Percentiles rank a stretch among this genome's conserved stretches.
Evolutionary conservation across 2,113 vertebrate species (phyloP).

Genomic region (Catharus bicknelli): DNA sequence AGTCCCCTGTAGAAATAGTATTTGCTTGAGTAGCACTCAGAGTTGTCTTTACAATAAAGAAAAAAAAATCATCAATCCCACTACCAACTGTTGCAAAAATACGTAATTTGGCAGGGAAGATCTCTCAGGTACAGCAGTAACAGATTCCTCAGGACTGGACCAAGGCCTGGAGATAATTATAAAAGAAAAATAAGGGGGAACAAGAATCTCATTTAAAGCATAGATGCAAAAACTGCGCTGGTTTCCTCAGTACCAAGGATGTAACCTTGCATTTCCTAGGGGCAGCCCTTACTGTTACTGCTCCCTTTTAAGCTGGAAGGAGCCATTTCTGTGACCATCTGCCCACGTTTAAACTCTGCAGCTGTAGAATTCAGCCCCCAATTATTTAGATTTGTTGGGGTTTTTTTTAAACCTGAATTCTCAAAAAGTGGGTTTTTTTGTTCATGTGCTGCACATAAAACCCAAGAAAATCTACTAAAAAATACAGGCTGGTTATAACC

Average conservation of each 20-base stretch:
- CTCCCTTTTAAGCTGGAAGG: not conserved
- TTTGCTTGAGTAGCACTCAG: not conserved
- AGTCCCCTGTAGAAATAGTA: not conserved
- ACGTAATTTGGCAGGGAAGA: not conserved
- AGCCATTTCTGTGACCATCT: not conserved
- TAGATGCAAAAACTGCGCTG: not conserved
- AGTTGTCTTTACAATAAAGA: not conserved
- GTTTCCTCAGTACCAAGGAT: not conserved
- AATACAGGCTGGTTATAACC: not conserved
- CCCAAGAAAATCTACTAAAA: not conserved
- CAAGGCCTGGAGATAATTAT: not conserved
- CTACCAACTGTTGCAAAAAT: not conserved
- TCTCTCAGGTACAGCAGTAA: not conserved
- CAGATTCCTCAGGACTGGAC: not conserved
- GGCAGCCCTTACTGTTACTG: not conserved
- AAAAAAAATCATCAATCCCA: not conserved
- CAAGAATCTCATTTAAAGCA: not conserved
- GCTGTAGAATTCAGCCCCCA: not conserved
- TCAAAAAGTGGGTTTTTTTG: not conserved
- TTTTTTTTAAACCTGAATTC: not conserved
- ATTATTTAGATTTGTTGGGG: not conserved
- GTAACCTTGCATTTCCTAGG: not conserved
- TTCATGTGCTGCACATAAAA: not conserved
- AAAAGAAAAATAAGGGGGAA: accelerated
- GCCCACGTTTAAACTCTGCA: not conserved